A percentile compares a stretch with the other conserved stretches of the same genome.
phyloP scores from a whole-genome alignment of 2,797 vertebrate genomes.

The Cheirogaleus major region DNA sequence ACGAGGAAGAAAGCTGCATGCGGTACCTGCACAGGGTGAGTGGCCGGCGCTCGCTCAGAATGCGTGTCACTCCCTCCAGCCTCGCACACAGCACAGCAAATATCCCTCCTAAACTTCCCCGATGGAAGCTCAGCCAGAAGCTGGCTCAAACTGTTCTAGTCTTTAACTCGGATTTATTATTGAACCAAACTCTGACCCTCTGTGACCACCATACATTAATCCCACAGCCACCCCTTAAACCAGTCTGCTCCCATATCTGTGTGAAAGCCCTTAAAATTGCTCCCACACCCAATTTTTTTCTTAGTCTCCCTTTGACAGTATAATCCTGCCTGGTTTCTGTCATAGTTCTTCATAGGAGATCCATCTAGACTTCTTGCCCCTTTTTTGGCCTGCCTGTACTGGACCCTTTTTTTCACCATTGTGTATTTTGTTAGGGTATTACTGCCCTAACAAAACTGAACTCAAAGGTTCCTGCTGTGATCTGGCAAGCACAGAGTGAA shows the following conservation, averaged over 20 bases:
- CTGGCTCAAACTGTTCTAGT: rapidly evolving
- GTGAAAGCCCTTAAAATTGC: not conserved
- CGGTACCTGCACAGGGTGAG: conserved; percentile 97
- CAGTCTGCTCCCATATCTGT: not conserved
- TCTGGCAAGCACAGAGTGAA: not conserved
- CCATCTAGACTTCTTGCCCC: not conserved
- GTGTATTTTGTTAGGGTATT: not conserved
- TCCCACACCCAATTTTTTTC: not conserved
- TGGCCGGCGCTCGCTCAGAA: not conserved
- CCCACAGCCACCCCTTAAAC: not conserved
- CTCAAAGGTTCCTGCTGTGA: not conserved
- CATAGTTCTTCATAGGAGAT: not conserved
- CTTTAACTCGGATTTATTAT: not conserved
- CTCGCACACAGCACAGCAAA: rapidly evolving
- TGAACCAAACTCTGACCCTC: not conserved
- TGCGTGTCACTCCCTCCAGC: not conserved
- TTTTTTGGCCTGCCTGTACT: not conserved
- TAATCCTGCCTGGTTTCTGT: not conserved
- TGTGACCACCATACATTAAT: not conserved
- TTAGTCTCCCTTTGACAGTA: not conserved
- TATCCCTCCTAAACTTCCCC: not conserved
- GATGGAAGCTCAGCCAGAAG: not conserved
- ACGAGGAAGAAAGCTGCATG: conserved; percentile 98
- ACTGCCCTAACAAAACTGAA: not conserved
- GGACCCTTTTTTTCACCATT: no score